These are phyloP conservation scores for Amia ocellicauda DNA, from an alignment of 2,113 vertebrate species.

Conservation along the genomic window DNA sequence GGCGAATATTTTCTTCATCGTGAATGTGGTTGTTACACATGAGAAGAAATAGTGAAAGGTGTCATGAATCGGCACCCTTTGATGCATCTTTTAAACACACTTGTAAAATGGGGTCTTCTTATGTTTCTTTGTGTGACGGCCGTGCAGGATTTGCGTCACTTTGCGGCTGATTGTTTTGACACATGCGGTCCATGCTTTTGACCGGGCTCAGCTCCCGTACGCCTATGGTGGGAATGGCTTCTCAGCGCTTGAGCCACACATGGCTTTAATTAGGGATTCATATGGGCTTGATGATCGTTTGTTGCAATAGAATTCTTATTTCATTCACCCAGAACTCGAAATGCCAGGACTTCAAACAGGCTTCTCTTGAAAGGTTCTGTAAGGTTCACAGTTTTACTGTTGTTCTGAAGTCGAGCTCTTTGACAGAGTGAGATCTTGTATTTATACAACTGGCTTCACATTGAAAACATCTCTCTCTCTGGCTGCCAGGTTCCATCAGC, in stretches of 20 bases:
- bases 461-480: conserved; percentile 72
- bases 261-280: conserved; percentile 85
- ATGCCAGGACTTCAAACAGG: conserved; percentile 81
- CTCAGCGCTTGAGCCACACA: conserved; percentile 72
- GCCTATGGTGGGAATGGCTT: conserved; percentile 57
- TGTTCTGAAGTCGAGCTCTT: conserved; percentile 85
- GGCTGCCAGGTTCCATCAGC: conserved; percentile 54
- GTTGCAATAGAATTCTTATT: conserved; percentile 80
- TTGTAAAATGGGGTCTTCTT: not conserved
- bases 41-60: not conserved
- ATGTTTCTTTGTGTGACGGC: conserved; percentile 8
- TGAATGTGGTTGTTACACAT: conserved; percentile 7
- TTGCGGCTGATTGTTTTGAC: conserved; percentile 74
- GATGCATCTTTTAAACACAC: no score
- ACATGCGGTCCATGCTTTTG: conserved; percentile 51
- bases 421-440: conserved; percentile 75
- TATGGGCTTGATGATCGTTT: conserved; percentile 72
- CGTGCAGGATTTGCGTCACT: conserved; percentile 53
- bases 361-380: conserved; percentile 75
- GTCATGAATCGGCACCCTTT: not conserved
- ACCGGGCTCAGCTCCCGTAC: conserved; percentile 31
- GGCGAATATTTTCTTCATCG: conserved; percentile 41
- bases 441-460: conserved; percentile 89
- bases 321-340: conserved; percentile 82
- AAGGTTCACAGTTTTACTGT: conserved; percentile 78